Conservation (phyloP, 2,888 invertebrate genomes). For the Euplagia quadripunctaria region DNA sequence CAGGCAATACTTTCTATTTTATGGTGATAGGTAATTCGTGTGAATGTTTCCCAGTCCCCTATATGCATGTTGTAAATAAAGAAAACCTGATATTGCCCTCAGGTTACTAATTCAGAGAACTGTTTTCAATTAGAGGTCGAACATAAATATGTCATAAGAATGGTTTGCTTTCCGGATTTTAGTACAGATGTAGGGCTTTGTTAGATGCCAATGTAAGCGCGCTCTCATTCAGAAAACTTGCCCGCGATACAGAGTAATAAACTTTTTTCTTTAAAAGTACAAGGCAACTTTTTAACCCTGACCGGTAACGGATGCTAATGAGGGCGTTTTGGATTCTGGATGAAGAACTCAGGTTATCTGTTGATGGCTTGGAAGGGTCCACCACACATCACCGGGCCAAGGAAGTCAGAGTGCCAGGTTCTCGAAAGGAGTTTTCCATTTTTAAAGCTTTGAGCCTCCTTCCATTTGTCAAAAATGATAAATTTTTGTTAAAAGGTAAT, state of each 20-base stretch:
- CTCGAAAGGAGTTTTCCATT: too few species aligned
- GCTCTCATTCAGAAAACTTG: background rate
- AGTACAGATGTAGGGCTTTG: background rate
- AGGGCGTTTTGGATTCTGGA: background rate
- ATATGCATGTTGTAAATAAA: background rate
- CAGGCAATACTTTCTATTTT: background rate
- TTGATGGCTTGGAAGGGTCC: too few species aligned
- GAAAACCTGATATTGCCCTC: background rate
- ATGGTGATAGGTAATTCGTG: constrained; percentile 1
- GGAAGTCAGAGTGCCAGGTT: too few species aligned
- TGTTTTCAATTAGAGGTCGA: background rate
- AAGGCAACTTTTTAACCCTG: background rate
- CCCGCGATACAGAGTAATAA: background rate
- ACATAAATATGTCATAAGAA: background rate
- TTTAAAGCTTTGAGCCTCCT: too few species aligned
- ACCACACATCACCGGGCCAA: too few species aligned
- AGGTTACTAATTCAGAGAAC: background rate
- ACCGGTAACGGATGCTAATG: background rate
- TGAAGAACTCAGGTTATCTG: background rate
- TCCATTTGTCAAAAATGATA: too few species aligned
- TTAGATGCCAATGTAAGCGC: background rate
- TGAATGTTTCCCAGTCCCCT: background rate
- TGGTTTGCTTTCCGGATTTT: background rate
- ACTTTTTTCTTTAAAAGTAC: background rate
- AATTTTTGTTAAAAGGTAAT: too few species aligned